Evolutionary conservation across 2,113 vertebrate species (phyloP), one percentile per base, ranked within the genome.

Genomic region (Alethe castanea): DNA sequence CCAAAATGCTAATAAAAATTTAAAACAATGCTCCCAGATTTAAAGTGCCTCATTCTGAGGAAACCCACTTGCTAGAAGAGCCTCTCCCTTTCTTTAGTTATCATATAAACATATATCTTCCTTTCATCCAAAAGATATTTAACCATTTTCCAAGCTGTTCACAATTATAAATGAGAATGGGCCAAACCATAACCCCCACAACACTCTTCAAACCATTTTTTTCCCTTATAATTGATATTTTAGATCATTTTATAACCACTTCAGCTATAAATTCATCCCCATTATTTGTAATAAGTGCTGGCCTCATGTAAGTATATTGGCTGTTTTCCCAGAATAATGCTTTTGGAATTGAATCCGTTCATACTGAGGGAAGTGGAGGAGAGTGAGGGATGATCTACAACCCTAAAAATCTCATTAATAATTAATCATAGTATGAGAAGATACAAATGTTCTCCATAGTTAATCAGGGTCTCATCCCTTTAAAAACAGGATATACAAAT

Each of bases 221-320:
- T 90, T 90, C 82, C 82, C 64, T 90, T 92, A 83, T 95, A 94
- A 96, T 95, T 95, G 82, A 81, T 96, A 88, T 93, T 94, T 95
- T 88, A 93, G 69, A 88, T 96, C 5, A 1, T 87, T 96, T 94
- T 93, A 76, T 93, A 93, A 92, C 47, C 2, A 29, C 80, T 72
- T 94, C 31, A 64, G 65, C 92, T 94, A 91, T 95, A 94, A 96
- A 95, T 95, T 89, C 87, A 73, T 95, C 50, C 70, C 81, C 62
- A 90, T 96, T 97, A 92, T 91, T 95, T 86, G 88, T 86, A 88
- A 73, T 92, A 96, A 96, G 57, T 93, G 76, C 69, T 92, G 60
- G 76, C 56, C 82, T 93, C 94, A 19, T 83, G 91, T 92, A 95
- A 77, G 71, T 56, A 17, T 78, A 48, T 60, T 96, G 94, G 95